Conservation (phyloP, 2,888 invertebrate genomes). For the Dioctria linearis region DNA sequence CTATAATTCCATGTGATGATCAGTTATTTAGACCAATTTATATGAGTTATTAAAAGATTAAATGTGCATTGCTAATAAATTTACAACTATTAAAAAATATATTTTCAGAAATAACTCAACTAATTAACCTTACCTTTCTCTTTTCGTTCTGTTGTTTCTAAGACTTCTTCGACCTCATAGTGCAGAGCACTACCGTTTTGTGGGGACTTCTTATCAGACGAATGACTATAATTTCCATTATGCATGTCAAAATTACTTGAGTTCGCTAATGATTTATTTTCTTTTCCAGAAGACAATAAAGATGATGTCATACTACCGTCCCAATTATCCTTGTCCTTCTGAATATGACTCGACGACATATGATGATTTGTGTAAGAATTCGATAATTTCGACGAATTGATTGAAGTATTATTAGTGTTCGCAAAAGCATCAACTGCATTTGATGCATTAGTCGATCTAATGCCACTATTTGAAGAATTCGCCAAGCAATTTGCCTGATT, state of each 20-base stretch:
- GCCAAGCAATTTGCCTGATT: conserved; percentile 22
- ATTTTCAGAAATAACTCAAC: too few species aligned
- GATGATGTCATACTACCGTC: conserved; percentile 52
- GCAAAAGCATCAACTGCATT: conserved; percentile 64
- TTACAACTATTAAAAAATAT: too few species aligned
- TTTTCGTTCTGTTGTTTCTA: conserved; percentile 66
- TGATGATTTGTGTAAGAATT: conserved; percentile 46
- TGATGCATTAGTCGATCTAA: conserved; percentile 61
- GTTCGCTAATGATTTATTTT: conserved; percentile 32
- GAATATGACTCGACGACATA: conserved; percentile 38
- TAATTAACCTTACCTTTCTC: conserved; percentile 24
- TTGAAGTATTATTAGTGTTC: conserved; percentile 63
- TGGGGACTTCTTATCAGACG: conserved; percentile 58
- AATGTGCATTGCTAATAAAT: too few species aligned
- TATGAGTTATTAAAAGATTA: too few species aligned
- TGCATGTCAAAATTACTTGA: conserved; percentile 33
- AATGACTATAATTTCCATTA: conserved; percentile 24
- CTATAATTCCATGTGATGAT: too few species aligned
- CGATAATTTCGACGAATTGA: conserved; percentile 40
- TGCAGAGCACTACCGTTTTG: conserved; percentile 67
- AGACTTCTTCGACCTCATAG: conserved; percentile 66
- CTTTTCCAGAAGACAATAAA: conserved; percentile 51
- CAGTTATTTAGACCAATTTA: too few species aligned
- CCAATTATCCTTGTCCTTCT: conserved; percentile 57
- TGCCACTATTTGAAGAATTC: conserved; percentile 25